Evolutionary conservation across 1,140 invertebrate genomes (phyloP), one percentile per base, ranked within the genome.

Genomic region (Lepidurus packardi): DNA sequence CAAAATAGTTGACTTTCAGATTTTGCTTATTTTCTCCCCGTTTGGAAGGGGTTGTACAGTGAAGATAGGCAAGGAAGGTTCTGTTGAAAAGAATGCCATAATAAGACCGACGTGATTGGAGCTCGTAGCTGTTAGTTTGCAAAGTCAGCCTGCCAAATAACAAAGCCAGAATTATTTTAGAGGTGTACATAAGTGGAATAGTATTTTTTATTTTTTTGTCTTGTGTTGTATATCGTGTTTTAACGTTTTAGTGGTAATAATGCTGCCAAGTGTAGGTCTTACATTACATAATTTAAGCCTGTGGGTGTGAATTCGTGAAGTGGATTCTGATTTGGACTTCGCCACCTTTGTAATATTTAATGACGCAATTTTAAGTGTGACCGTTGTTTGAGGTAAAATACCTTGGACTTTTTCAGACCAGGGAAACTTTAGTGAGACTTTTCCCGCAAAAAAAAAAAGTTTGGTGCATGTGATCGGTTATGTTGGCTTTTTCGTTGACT

Each of bases 81-180:
- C 21, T 65, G 10, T 21, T 65, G 53, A 65, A n/a, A 9, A 34
- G 34, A 65, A 65, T 65, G 53, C 53, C 53, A 65, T 65, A 65
- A 21, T 21, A 65, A 21, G 53, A 65, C 53, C 53, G 53, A 65
- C 21, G 53, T 21, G 53, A 65, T 65, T 65, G 16, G 53, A 65
- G 53, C 53, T 65, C 53, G 16, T 65, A 65, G 53, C 21, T 65
- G 53, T 65, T 65, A 65, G 53, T 65, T 65, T 65, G 53, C 53
- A 65, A 65, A 65, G 53, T 65, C 53, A 65, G 53, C 53, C 53
- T 65, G 53, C 53, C 53, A 65, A 65, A 65, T 65, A 65, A 65
- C 53, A 65, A 65, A 65, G 53, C 53, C 53, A 65, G 53, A 65
- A 21, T 65, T 65, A 65, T 65, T 65, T 65, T 65, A 65, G 53